phyloP scores from a whole-genome alignment of 2,888 invertebrate species.

The Pseudanteris insignis region DNA sequence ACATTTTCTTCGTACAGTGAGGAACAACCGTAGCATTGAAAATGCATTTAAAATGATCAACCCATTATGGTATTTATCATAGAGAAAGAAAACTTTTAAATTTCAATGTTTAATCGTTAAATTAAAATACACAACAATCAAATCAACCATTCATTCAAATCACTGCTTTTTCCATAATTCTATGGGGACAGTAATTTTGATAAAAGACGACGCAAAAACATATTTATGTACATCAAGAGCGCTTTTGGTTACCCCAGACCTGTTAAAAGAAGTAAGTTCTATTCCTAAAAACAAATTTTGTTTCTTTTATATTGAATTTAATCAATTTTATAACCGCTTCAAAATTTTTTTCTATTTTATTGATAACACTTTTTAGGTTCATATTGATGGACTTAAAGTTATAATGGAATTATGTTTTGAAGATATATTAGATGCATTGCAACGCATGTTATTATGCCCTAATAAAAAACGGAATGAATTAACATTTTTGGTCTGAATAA shows the following conservation, averaged over 20 bases:
- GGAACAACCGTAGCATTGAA: too few relatives aligned
- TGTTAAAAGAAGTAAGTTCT: slow-evolving; percentile 3
- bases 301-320: neutral
- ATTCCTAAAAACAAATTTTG: neutral
- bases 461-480: slow-evolving; percentile 6
- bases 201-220: neutral
- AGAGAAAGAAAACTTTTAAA: too few relatives aligned
- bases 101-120: too few relatives aligned
- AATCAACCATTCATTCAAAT: neutral
- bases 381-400: slow-evolving; percentile 9
- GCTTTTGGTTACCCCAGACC: neutral
- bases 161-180: slow-evolving; percentile 1
- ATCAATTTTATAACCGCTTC: neutral
- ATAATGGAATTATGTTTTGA: slow-evolving; percentile 4
- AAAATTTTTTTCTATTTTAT: too few relatives aligned
- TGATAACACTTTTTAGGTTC: slow-evolving; percentile 2
- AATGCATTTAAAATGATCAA: too few relatives aligned
- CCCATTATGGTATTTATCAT: too few relatives aligned
- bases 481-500: slow-evolving; percentile 1
- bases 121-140: neutral
- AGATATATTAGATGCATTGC: slow-evolving; percentile 1
- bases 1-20: too few relatives aligned
- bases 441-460: slow-evolving; percentile 3
- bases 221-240: neutral
- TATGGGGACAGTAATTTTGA: slow-evolving; percentile 1